These are phyloP conservation scores for Sebastes flavidus DNA, from an alignment of 2,797 vertebrate genomes.

Conservation along the genomic window DNA sequence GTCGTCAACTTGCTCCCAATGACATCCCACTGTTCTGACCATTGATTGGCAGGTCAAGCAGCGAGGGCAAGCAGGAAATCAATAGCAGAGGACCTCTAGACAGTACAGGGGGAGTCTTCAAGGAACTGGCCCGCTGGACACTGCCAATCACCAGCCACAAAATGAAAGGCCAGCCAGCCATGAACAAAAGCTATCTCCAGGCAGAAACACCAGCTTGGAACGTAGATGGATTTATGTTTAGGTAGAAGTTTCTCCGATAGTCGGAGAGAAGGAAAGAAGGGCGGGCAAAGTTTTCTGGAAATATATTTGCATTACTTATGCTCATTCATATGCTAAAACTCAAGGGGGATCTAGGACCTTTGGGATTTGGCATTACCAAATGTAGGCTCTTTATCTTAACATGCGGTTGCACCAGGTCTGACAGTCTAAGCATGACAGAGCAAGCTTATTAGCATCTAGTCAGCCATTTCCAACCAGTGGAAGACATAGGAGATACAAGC, in stretches of 20 bases:
- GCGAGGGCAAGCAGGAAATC: conserved; percentile 90
- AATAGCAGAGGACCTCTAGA: conserved; percentile 89
- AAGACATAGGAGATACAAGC: conserved; percentile 70
- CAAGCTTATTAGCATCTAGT: conserved; percentile 85
- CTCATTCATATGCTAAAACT: conserved; percentile 83
- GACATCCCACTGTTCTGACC: conserved; percentile 91
- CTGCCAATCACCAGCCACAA: conserved; percentile 89
- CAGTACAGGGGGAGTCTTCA: conserved; percentile 84
- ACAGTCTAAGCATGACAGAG: conserved; percentile 85
- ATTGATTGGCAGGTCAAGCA: conserved; percentile 91
- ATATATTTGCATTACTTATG: conserved; percentile 83
- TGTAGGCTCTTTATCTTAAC: conserved; percentile 84
- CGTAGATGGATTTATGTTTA: conserved; percentile 83
- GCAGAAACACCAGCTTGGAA: conserved; percentile 82
- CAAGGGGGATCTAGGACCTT: conserved; percentile 79
- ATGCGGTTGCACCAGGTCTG: conserved; percentile 84
- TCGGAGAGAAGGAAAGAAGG: conserved; percentile 36
- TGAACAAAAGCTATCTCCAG: conserved; percentile 90
- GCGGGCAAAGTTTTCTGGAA: conserved; percentile 70
- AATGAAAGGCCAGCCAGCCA: conserved; percentile 90
- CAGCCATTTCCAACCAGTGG: conserved; percentile 82
- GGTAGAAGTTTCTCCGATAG: conserved; percentile 70
- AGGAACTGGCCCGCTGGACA: conserved; percentile 88
- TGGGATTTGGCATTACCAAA: conserved; percentile 82
- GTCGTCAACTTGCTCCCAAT: conserved; percentile 86